Evolutionary conservation across 2,797 vertebrate species (phyloP), one percentile per base, ranked within the genome.

Genomic region (Caiman crocodilus): DNA sequence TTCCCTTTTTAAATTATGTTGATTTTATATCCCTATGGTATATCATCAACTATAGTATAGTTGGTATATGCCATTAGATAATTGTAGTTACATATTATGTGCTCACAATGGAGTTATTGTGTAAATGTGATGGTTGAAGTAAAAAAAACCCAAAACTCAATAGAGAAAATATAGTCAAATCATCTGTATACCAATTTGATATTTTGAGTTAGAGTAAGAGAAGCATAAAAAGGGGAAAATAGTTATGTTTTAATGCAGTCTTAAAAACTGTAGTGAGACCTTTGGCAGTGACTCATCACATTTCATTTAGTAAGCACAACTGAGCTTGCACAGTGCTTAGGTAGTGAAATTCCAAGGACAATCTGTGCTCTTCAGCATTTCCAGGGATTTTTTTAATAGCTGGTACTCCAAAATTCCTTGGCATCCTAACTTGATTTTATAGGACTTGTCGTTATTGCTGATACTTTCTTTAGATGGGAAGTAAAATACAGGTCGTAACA

Each of bases 251-350:
- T 67, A 80, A 63, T 6, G 50, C 0, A 74, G 30, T 61, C n/a
- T 76, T 76, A 50, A 84, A 92, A 82, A 28, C n/a, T n/a, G 13
- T 58, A 30, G 57, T 20, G 12, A 30, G 12, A 32, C 67, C 32
- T 32, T 23, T 74, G 14, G 7, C 30, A 82, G 32, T 13, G 65
- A 63, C 26, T 71, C 58, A n/a, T 20, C 21, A 28, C 7, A 55
- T 8, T 18, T 76, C 59, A 0, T 1, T 28, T 20, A 18, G 0
- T 0, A 13, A 82, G 60, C 18, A 76, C 1, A 55, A 60, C 75
- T 60, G 67, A 94, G 76, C 25, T 7, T 18, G 67, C 0, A 76
- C 0, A 67, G 56, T 74, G 89, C 50, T 1, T 2, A 32, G 76
- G 26, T 15, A n/a, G 25, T 35, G 67, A 56, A 89, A 50, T 35